Evolutionary conservation across 2,113 vertebrate genomes (phyloP).

Genomic region (Hippocampus mohnikei): DNA sequence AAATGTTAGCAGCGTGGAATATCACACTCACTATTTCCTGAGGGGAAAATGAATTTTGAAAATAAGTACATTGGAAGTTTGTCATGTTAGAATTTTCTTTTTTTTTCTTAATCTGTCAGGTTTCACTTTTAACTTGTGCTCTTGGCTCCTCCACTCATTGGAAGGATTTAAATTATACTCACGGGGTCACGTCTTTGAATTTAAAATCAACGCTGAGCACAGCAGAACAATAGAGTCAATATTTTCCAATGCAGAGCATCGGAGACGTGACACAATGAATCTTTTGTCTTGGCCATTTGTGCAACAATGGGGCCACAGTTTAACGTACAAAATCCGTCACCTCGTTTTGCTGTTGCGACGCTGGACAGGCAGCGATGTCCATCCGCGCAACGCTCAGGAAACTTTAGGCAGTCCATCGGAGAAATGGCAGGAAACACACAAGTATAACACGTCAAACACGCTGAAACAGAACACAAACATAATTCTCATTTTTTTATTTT

Average conservation of each 20-base stretch:
- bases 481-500: too few species aligned
- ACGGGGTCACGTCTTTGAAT: background rate
- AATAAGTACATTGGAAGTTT: too few species aligned
- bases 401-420: conserved; percentile 72
- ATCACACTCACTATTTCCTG: too few species aligned
- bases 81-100: too few species aligned
- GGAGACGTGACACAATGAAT: conserved; percentile 7
- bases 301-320: conserved; percentile 9
- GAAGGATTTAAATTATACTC: background rate
- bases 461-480: conserved; percentile 29
- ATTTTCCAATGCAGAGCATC: background rate
- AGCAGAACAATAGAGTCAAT: background rate
- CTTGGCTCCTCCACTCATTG: background rate
- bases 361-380: conserved; percentile 72
- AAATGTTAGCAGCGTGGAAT: too few species aligned
- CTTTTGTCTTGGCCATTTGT: conserved; percentile 19
- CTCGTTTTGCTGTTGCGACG: conserved; percentile 52
- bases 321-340: conserved; percentile 47
- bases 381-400: conserved; percentile 62
- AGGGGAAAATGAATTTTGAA: too few species aligned
- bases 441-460: conserved; percentile 68
- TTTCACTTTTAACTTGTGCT: background rate
- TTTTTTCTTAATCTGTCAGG: too few species aligned
- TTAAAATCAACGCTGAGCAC: background rate
- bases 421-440: conserved; percentile 74